A percentile compares a stretch with the other conserved stretches of the same genome.
Conservation (phyloP, 2,797 vertebrate genomes). For the Rhynchotus rufescens region DNA sequence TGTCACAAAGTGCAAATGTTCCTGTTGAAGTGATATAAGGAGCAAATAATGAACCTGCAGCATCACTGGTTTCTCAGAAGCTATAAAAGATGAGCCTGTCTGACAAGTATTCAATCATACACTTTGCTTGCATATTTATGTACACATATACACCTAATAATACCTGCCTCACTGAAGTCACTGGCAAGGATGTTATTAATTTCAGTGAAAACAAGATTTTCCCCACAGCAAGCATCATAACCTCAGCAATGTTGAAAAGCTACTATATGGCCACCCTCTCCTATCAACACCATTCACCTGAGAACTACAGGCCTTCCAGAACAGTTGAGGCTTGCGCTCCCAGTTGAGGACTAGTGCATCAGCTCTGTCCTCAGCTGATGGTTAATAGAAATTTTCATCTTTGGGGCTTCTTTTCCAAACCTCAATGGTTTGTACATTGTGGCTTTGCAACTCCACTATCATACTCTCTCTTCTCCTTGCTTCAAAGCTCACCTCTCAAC, state of each 20-base stretch:
- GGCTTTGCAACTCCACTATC: neutral
- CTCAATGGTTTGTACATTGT: neutral
- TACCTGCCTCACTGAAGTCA: neutral
- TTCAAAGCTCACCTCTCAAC: neutral
- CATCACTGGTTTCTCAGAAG: neutral
- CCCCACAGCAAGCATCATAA: neutral
- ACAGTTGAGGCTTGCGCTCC: neutral
- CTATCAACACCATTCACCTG: neutral
- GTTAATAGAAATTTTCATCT: neutral
- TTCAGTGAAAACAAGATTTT: neutral
- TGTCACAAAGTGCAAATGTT: constrained; percentile 98
- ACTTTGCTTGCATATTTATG: neutral
- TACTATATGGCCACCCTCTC: neutral
- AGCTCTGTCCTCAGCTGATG: fast-evolving
- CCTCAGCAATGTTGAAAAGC: neutral
- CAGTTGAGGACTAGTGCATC: neutral
- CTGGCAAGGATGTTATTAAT: neutral
- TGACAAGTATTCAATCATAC: neutral
- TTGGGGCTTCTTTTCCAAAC: neutral
- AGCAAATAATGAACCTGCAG: neutral
- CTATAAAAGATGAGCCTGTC: neutral
- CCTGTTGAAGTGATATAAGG: constrained; percentile 78
- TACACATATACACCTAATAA: neutral
- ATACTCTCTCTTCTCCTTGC: neutral
- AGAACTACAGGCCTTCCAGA: neutral